Percentiles rank a stretch among this genome's conserved stretches.
Evolutionary conservation across 2,888 invertebrate species (phyloP).

Genomic region (Autographa gamma): DNA sequence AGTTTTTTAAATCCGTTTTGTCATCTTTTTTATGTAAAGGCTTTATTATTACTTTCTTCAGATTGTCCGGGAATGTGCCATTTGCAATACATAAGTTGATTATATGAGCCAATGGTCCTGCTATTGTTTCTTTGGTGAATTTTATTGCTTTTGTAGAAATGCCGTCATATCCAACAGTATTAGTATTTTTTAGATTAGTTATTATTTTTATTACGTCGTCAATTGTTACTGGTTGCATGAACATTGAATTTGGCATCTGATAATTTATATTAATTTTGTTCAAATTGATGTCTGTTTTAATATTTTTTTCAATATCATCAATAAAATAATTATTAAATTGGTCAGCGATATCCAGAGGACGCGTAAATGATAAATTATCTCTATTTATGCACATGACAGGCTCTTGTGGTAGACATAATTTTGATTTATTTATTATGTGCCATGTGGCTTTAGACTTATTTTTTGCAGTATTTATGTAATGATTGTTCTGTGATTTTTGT

Average conservation of each 20-base stretch:
- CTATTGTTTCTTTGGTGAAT: neutral
- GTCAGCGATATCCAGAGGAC: neutral
- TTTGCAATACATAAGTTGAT: constrained; percentile 11
- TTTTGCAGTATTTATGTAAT: neutral
- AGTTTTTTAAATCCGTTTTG: constrained; percentile 11
- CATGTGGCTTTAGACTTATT: constrained; percentile 2
- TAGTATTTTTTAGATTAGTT: neutral
- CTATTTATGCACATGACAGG: constrained; percentile 2
- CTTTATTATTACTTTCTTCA: constrained; percentile 7
- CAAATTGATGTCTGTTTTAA: neutral
- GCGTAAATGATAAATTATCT: neutral
- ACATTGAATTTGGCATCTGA: neutral
- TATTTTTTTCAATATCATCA: neutral
- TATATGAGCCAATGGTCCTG: constrained; percentile 1
- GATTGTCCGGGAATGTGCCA: neutral
- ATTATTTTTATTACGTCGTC: neutral
- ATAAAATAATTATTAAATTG: constrained; percentile 5
- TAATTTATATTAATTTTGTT: neutral
- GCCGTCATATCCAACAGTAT: constrained; percentile 8
- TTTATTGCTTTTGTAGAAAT: neutral
- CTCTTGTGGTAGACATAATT: neutral
- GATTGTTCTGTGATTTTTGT: neutral
- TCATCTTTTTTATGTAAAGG: constrained; percentile 12
- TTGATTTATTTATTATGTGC: constrained; percentile 1
- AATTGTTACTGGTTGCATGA: constrained; percentile 2